phyloP scores from a whole-genome alignment of 2,797 vertebrate genomes.

The Clarias fuscus region DNA sequence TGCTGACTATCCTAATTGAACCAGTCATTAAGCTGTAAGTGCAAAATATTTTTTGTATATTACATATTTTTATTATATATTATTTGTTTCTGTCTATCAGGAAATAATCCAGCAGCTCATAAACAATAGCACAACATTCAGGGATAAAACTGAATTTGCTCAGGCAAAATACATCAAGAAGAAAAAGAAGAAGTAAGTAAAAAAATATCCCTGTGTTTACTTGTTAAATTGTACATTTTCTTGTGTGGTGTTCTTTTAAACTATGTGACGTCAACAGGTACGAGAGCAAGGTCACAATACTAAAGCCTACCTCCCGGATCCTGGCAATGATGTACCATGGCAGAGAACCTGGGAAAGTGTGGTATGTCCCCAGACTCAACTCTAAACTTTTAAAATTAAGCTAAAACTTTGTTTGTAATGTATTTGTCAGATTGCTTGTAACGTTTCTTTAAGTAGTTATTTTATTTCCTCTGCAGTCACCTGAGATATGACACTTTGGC shows the following conservation, averaged over 20 bases:
- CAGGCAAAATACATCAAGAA: slow-evolving; percentile 99
- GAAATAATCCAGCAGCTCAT: slow-evolving; percentile 96
- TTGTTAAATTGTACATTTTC: not conserved
- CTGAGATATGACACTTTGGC: slow-evolving; percentile 92
- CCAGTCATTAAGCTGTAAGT: not conserved
- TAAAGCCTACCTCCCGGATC: slow-evolving; percentile 91
- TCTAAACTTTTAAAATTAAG: not conserved
- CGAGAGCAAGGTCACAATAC: slow-evolving; percentile 84
- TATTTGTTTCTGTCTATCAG: slow-evolving; percentile 66
- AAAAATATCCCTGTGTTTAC: not conserved
- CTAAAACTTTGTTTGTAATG: not conserved
- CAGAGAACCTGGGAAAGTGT: slow-evolving; percentile 95
- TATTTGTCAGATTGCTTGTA: not conserved
- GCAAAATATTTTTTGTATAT: not conserved
- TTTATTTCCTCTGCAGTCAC: slow-evolving; percentile 75
- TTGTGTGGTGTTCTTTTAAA: not conserved
- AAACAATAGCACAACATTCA: slow-evolving; percentile 95
- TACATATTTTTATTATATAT: not conserved
- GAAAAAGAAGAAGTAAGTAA: slow-evolving; percentile 97
- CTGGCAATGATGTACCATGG: slow-evolving; percentile 96
- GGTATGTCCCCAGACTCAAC: slow-evolving; percentile 74
- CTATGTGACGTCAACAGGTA: slow-evolving; percentile 75
- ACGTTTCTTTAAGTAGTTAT: not conserved
- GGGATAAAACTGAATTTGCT: slow-evolving; percentile 95
- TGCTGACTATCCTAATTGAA: not conserved